These are phyloP conservation scores for Scaptomyza hsui DNA, from an alignment of 1,140 invertebrate genomes.

Conservation along the genomic window DNA sequence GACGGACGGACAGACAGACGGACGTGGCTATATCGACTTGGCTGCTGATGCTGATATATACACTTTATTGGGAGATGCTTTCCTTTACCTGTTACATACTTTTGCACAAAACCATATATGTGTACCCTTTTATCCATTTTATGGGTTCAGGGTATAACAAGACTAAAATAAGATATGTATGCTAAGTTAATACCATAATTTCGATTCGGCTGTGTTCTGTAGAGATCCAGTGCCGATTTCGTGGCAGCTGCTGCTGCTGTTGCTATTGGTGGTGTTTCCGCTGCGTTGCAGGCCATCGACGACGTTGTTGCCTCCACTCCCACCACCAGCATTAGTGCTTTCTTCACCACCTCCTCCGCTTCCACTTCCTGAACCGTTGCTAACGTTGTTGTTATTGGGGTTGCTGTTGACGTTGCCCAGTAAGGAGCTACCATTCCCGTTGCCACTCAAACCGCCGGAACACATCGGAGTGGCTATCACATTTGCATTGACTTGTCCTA, in stretches of 20 bases:
- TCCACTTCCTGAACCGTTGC: slow-evolving; percentile 59
- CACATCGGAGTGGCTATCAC: slow-evolving; percentile 75
- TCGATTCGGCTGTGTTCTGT: slow-evolving; percentile 85
- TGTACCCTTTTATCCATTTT: too few relatives aligned
- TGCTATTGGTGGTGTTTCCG: slow-evolving; percentile 59
- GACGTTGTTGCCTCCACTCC: slow-evolving; percentile 68
- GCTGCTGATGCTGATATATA: too few relatives aligned
- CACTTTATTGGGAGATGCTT: too few relatives aligned
- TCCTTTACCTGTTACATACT: too few relatives aligned
- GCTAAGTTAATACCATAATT: slow-evolving; percentile 86
- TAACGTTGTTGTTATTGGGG: slow-evolving; percentile 50
- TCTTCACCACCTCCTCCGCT: slow-evolving; percentile 42
- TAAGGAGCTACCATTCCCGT: slow-evolving; percentile 79
- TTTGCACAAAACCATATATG: too few relatives aligned
- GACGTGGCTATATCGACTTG: too few relatives aligned
- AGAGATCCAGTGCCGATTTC: slow-evolving; percentile 82
- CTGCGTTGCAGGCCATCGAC: slow-evolving; percentile 77
- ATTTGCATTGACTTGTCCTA: slow-evolving; percentile 86
- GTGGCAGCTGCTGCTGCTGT: slow-evolving; percentile 66
- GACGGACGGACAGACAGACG: too few relatives aligned
- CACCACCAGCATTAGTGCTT: slow-evolving; percentile 69
- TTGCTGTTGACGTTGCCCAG: slow-evolving; percentile 61
- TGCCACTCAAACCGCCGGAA: slow-evolving; percentile 75
- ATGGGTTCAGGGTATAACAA: too few relatives aligned
- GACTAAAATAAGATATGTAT: too few relatives aligned